Evolutionary conservation across 2,113 vertebrate species (phyloP).

Genomic region (Gopherus flavomarginatus): DNA sequence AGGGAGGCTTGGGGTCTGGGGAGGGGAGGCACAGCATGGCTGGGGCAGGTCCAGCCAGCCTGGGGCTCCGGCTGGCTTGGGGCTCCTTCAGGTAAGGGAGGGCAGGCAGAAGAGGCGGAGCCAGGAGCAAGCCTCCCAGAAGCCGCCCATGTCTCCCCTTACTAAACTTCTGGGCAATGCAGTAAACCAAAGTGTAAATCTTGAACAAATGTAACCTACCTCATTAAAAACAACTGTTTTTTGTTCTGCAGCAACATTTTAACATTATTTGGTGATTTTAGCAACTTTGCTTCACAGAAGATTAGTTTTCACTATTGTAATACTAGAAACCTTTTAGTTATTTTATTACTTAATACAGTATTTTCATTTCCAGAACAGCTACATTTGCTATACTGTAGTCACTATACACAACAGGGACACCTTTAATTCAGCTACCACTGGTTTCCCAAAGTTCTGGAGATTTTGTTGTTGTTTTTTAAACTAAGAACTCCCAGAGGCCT

Average conservation of each 20-base stretch:
- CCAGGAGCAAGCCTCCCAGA: too few relatives aligned
- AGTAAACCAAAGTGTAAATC: not conserved
- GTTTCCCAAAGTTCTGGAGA: not conserved
- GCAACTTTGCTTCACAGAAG: not conserved
- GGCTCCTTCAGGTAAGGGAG: too few relatives aligned
- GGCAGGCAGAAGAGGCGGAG: too few relatives aligned
- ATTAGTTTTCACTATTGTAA: not conserved
- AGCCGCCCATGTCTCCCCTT: not conserved
- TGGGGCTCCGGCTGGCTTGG: too few relatives aligned
- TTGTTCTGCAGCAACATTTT: not conserved
- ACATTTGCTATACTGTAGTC: not conserved
- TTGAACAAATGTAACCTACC: not conserved
- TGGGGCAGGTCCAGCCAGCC: too few relatives aligned
- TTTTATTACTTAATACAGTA: not conserved
- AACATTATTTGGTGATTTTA: not conserved
- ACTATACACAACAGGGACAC: conserved; percentile 2
- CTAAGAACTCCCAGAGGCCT: not conserved
- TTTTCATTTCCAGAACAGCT: not conserved
- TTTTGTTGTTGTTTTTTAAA: not conserved
- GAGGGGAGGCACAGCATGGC: too few relatives aligned
- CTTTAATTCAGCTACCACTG: conserved; percentile 9
- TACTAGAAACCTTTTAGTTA: not conserved
- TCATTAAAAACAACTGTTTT: not conserved
- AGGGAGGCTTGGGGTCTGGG: too few relatives aligned
- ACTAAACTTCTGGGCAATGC: not conserved